Conservation (phyloP, 2,888 invertebrate genomes). For the Cantharis flavilabris region DNA sequence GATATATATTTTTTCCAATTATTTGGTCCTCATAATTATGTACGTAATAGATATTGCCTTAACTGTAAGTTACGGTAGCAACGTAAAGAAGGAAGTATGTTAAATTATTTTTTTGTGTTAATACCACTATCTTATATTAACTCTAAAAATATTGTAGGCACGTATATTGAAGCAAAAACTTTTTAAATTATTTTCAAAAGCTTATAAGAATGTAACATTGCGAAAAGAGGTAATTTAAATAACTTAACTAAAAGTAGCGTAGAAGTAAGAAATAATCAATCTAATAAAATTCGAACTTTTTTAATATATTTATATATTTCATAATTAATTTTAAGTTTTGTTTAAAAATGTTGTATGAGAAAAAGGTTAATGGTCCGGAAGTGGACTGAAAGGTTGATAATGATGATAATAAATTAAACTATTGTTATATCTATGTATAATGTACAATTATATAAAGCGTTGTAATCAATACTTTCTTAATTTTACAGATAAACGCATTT, state of each 20-base stretch:
- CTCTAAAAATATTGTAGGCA: neutral
- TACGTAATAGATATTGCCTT: neutral
- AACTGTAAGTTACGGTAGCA: neutral
- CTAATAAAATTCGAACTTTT: no score
- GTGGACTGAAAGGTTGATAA: no score
- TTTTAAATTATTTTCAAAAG: neutral
- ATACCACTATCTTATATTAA: neutral
- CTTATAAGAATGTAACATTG: neutral
- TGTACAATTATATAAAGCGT: no score
- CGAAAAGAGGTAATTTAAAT: neutral
- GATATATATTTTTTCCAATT: accelerated
- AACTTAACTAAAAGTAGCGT: no score
- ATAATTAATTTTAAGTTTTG: no score
- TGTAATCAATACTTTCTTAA: no score
- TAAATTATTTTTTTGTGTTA: neutral
- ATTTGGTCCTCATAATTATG: neutral
- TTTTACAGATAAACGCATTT: neutral
- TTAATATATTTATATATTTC: no score
- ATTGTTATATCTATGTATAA: no score
- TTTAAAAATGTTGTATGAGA: no score
- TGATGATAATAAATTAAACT: no score
- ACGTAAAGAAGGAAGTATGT: neutral
- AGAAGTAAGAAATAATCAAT: no score
- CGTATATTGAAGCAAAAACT: neutral
- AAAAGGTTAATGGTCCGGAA: no score